These are phyloP conservation scores for Prunella himalayana DNA, from an alignment of 2,113 vertebrate genomes.

Conservation along the genomic window DNA sequence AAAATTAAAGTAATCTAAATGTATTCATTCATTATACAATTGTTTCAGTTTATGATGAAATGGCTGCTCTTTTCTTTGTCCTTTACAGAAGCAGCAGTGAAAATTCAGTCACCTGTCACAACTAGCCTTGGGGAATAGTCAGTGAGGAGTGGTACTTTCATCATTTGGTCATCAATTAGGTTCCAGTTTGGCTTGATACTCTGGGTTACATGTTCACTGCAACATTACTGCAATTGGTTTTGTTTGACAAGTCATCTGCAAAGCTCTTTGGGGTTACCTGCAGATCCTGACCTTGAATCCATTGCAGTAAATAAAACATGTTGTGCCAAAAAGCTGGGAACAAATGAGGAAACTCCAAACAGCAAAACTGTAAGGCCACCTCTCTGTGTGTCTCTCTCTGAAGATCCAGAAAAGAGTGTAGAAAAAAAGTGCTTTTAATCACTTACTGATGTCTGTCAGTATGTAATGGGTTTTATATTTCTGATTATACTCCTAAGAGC, in stretches of 20 bases:
- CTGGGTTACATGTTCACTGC: not conserved
- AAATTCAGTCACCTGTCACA: not conserved
- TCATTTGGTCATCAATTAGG: not conserved
- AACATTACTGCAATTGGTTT: not conserved
- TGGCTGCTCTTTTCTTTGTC: not conserved
- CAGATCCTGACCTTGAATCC: not conserved
- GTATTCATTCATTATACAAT: not conserved
- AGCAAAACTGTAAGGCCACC: not conserved
- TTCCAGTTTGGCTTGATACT: not conserved
- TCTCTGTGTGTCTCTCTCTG: not conserved
- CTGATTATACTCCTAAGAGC: not conserved
- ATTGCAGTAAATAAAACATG: not conserved
- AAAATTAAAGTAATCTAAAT: not conserved
- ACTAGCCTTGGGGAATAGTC: not conserved
- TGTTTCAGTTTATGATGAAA: not conserved
- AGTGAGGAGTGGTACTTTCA: not conserved
- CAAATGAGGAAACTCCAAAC: not conserved
- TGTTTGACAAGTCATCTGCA: not conserved
- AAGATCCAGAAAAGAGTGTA: not conserved
- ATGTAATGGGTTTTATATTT: not conserved
- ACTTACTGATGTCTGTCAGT: not conserved
- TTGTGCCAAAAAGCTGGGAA: not conserved
- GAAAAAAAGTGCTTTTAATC: not conserved
- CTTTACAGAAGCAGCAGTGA: not conserved
- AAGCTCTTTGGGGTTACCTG: not conserved